Base-by-base conservation (phyloP, 1,140 invertebrate genomes). In the Trichonephila clavata region DNA sequence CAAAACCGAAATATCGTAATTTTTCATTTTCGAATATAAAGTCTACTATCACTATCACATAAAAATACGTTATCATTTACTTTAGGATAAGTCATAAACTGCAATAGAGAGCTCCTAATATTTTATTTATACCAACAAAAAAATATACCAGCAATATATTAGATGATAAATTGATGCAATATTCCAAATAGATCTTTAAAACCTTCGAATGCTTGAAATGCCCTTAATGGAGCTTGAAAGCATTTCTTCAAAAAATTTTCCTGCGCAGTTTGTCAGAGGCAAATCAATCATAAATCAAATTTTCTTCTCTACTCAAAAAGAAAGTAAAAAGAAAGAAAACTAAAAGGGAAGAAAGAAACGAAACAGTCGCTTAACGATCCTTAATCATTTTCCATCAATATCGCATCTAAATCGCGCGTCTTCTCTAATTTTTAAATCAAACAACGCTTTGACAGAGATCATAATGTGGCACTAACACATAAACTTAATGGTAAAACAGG, bases 361-460 rank as follows among this genome's bases (percentile, higher is more conserved):
- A 50, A 84, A 57, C 81, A 14, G n/a, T 50, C 50, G 20, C 84
- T 63, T 63, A 63, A 86, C 27, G 57, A 43, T 86, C 18, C 84
- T 61, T 61, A 32, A 63, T 63, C 61, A 24, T 57, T 61, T 63
- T 32, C 60, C 39, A 63, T 39, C 84, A 61, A 61, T 20, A n/a
- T 57, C 84, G 84, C 18, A 86, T 39, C 43, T 84, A 59, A 77
- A 57, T 32, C 39, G 39, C 39, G 39, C 39, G 21, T 50, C 50
- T 61, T n/a, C 57, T 63, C 60, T 86, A 86, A 86, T 86, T 86
- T 61, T 63, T 32, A 61, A 86, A 86, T 60, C 84, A 61, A 86
- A 86, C 84, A 86, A 61, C 60, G 60, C 60, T 86, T 86, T 63
- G 84, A 86, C 84, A 86, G 60, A 86, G 27, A 86, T 86, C 84